Evolutionary conservation across 2,797 vertebrate species (phyloP), one percentile per base, ranked within the genome.

Genomic region (Chelidonichthys spinosus): DNA sequence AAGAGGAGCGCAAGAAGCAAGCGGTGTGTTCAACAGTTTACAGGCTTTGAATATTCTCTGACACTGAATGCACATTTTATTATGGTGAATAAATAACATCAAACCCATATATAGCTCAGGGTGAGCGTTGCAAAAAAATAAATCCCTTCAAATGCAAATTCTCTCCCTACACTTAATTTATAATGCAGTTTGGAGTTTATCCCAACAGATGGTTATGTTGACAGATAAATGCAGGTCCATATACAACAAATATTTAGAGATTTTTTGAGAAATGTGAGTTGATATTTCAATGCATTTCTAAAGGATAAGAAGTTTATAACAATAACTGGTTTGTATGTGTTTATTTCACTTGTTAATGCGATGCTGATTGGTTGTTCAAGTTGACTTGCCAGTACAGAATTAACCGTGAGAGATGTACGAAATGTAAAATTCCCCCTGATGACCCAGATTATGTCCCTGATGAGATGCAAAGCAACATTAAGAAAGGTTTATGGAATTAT

Each of bases 1-100:
- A 99, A 87, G 98, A 99, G 92, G 98, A 99, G 89, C 96, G 97
- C 86, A 99, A 98, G 92, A 99, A 98, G 92, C 98, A 97, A 87
- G 97, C 97, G 94, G 98, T 99, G 79, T n/a, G 49, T 44, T n/a
- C 55, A 15, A 64, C 5, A 33, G 53, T 63, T 58, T 60, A 7
- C 39, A 63, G 40, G 35, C 71, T 67, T 13, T 14, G 1, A 35
- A 54, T 43, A 14, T 62, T 47, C 17, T 11, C 15, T 49, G 3
- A 59, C 39, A 37, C 1, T 69, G 7, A 39, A 66, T 47, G 3
- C 10, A 39, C 42, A 17, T 40, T 36, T 0, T 10, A 66, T 35
- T 25, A 66, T 43, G 15, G 35, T 17, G 25, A 46, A 42, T 10
- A 7, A 25, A 40, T 7, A 14, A 8, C 50, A 61, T 32, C 25